Percentiles rank a stretch among this genome's conserved stretches.
Evolutionary conservation across 2,888 invertebrate genomes (phyloP).

Genomic region (Drosophila lacicola): DNA sequence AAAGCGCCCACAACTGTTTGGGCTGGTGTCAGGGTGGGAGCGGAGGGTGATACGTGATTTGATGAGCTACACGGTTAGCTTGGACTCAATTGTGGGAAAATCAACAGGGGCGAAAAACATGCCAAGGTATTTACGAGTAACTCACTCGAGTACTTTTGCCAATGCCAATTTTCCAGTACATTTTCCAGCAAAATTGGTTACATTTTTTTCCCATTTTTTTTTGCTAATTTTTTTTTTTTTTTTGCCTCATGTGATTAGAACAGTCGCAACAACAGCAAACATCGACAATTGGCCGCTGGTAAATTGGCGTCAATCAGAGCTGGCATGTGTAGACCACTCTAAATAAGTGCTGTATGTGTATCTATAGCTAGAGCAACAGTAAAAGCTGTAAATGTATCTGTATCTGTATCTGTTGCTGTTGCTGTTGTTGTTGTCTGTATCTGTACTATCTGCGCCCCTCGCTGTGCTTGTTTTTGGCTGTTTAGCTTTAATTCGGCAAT

Average conservation of each 20-base stretch:
- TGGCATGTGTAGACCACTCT: slow-evolving; percentile 39
- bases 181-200: slow-evolving; percentile 40
- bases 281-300: slow-evolving; percentile 35
- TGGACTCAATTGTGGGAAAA: slow-evolving; percentile 44
- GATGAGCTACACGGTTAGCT: slow-evolving; percentile 25
- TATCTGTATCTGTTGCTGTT: not conserved
- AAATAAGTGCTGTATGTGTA: slow-evolving; percentile 9
- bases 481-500: slow-evolving; percentile 41
- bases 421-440: not conserved
- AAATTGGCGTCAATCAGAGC: slow-evolving; percentile 46
- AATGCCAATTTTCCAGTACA: slow-evolving; percentile 54
- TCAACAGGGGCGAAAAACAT: slow-evolving; percentile 26
- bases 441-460: not conserved
- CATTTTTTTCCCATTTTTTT: slow-evolving; percentile 8
- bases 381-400: not conserved
- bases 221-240: slow-evolving; percentile 13
- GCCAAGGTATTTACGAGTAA: slow-evolving; percentile 38
- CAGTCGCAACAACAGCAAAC: slow-evolving; percentile 13
- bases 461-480: slow-evolving; percentile 18
- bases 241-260: slow-evolving; percentile 48
- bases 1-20: slow-evolving; percentile 30
- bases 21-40: slow-evolving; percentile 1
- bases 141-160: slow-evolving; percentile 28
- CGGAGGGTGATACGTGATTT: slow-evolving; percentile 40
- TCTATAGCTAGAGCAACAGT: not conserved